A percentile compares a stretch with the other conserved stretches of the same genome.
These are phyloP conservation scores for Spea bombifrons DNA, from an alignment of 2,113 vertebrate genomes.

Conservation along the genomic window DNA sequence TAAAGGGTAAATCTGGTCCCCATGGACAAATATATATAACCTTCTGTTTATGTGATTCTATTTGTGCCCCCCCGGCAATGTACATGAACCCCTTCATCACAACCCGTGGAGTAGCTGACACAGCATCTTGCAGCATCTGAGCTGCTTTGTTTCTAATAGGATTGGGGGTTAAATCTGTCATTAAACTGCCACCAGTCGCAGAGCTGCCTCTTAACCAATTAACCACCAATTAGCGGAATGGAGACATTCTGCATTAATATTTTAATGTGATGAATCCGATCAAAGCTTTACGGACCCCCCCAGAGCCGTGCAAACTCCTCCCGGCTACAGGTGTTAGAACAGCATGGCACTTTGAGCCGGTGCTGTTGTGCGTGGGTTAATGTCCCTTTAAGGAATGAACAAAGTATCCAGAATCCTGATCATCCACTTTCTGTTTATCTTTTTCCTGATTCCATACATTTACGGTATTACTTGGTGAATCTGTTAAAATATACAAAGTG, in stretches of 20 bases:
- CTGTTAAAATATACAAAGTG: too few species aligned
- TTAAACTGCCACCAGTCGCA: slow-evolving; percentile 83
- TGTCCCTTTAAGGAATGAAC: slow-evolving; percentile 34
- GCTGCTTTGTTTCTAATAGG: slow-evolving; percentile 84
- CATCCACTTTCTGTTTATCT: too few species aligned
- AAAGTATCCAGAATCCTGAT: background rate
- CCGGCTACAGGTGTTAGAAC: background rate
- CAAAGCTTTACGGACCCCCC: slow-evolving; percentile 36
- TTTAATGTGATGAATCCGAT: slow-evolving; percentile 75
- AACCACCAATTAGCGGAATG: slow-evolving; percentile 81
- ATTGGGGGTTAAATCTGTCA: slow-evolving; percentile 81
- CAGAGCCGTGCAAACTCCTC: slow-evolving; percentile 18
- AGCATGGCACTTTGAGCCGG: background rate
- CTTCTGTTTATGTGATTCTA: too few species aligned
- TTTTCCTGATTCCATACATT: too few species aligned
- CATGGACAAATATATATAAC: too few species aligned
- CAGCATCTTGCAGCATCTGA: slow-evolving; percentile 78
- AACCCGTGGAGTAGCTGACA: slow-evolving; percentile 78
- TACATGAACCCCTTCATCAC: slow-evolving; percentile 60
- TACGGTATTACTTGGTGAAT: too few species aligned
- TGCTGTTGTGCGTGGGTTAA: slow-evolving; percentile 12
- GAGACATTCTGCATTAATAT: slow-evolving; percentile 74
- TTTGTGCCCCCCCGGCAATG: slow-evolving; percentile 15
- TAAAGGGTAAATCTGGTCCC: too few species aligned
- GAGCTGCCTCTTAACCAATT: slow-evolving; percentile 81